Evolutionary conservation across 2,113 vertebrate genomes (phyloP).

Genomic region (Myanophis thanlyinensis): DNA sequence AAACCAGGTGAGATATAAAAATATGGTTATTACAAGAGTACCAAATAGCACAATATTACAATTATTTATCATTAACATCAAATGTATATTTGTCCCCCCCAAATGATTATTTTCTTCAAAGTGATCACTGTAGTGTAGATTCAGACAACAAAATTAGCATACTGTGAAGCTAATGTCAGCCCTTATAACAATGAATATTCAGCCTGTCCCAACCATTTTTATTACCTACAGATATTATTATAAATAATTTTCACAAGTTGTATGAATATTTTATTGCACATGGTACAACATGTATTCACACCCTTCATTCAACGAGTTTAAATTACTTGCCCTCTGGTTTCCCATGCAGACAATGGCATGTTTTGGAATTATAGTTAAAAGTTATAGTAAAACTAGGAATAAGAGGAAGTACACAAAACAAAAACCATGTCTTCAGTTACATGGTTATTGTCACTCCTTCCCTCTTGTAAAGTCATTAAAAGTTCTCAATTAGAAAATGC

Average conservation of each 20-base stretch:
- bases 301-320: slow-evolving; percentile 43
- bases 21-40: slow-evolving; percentile 70
- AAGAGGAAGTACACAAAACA: slow-evolving; percentile 13
- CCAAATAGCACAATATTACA: slow-evolving; percentile 71
- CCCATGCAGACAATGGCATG: slow-evolving; percentile 35
- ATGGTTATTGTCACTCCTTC: slow-evolving; percentile 26
- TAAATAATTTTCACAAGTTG: slow-evolving; percentile 76
- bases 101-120: slow-evolving; percentile 58
- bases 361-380: slow-evolving; percentile 31
- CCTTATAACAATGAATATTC: slow-evolving; percentile 57
- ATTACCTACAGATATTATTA: slow-evolving; percentile 68
- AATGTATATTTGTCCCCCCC: slow-evolving; percentile 69
- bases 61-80: slow-evolving; percentile 69
- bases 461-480: slow-evolving; percentile 53
- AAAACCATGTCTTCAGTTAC: slow-evolving; percentile 17
- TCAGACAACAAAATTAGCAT: slow-evolving; percentile 58
- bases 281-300: slow-evolving; percentile 53
- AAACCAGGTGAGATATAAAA: slow-evolving; percentile 71
- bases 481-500: slow-evolving; percentile 43
- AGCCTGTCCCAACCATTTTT: slow-evolving; percentile 60
- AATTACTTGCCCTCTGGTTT: slow-evolving; percentile 43
- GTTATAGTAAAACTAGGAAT: slow-evolving; percentile 36
- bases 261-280: slow-evolving; percentile 72
- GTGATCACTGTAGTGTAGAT: slow-evolving; percentile 60
- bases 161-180: slow-evolving; percentile 52